Percentiles rank a stretch among this genome's conserved stretches.
These are phyloP conservation scores for Pithys albifrons DNA, from an alignment of 2,113 vertebrate species.

Conservation along the genomic window DNA sequence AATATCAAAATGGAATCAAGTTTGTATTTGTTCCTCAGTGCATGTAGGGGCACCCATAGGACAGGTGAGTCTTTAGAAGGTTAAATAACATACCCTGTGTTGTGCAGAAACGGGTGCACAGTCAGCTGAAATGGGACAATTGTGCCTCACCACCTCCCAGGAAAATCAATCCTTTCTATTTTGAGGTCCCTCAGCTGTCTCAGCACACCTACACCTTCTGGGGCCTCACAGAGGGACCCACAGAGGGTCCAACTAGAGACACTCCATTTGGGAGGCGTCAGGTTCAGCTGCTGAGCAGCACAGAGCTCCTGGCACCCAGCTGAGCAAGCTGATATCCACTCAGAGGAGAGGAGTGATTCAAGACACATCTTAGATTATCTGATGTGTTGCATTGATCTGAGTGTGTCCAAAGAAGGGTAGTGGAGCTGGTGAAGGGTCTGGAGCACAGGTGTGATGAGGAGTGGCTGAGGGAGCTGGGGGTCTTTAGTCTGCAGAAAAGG, in stretches of 20 bases:
- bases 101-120: not conserved
- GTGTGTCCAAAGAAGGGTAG: not conserved
- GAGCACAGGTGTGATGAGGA: not conserved
- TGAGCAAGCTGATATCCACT: not conserved
- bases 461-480: not conserved
- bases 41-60: not conserved
- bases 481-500: not conserved
- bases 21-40: not conserved
- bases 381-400: not conserved
- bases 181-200: not conserved
- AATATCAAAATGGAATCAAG: not conserved
- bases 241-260: not conserved
- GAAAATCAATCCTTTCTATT: not conserved
- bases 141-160: not conserved
- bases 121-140: rapidly evolving
- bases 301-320: not conserved
- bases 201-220: rapidly evolving
- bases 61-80: not conserved
- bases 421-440: not conserved
- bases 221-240: not conserved
- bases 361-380: not conserved
- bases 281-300: not conserved
- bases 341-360: not conserved
- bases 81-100: rapidly evolving
- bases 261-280: not conserved